Base-by-base conservation (phyloP, 1,140 invertebrate genomes). In the Drosophila nikananu region DNA sequence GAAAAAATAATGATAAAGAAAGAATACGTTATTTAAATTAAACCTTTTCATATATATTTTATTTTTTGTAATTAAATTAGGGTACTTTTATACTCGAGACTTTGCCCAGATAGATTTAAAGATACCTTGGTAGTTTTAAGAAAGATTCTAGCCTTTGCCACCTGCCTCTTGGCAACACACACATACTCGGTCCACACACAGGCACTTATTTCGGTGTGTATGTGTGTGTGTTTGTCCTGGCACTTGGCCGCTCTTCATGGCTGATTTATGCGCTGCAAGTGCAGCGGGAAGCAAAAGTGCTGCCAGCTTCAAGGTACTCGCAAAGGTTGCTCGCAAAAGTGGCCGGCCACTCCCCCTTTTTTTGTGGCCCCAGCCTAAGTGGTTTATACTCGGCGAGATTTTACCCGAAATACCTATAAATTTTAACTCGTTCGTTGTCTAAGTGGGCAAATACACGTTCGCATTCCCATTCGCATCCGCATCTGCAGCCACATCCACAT, bases 401-500 rank as follows among this genome's bases (percentile, higher is more conserved):
- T 89, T 89, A 76, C 71, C 54, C 79, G 86, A 89, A 89, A 89
- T 86, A 89, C 86, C 84, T 86, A 89, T 89, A 89, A 89, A 89
- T 89, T 89, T 90, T 82, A 90, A 90, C 84, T 89, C 84, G 65
- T 81, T 87, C 81, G 62, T 72, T 90, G 84, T 87, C 73, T 87
- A 87, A 87, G 84, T 90, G 84, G 84, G 84, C 86, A 90, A 81
- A 78, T 79, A 89, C 81, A 76, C 78, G 65, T 72, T 89, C 80
- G 52, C 46, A 73, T 65, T 58, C 61, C 27, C 77, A 72, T 64
- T 77, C 70, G 30, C 64, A 46, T 35, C 27, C 32, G n/a, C 70
- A 73, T 41, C 71, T 25, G 35, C 67, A 67, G 19, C 67, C 51
- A 62, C 60, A 72, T 71, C 65, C 60, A 81, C 84, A 66, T 71